Evolutionary conservation across 1,140 invertebrate genomes (phyloP).

Genomic region (Diorhabda carinulata): DNA sequence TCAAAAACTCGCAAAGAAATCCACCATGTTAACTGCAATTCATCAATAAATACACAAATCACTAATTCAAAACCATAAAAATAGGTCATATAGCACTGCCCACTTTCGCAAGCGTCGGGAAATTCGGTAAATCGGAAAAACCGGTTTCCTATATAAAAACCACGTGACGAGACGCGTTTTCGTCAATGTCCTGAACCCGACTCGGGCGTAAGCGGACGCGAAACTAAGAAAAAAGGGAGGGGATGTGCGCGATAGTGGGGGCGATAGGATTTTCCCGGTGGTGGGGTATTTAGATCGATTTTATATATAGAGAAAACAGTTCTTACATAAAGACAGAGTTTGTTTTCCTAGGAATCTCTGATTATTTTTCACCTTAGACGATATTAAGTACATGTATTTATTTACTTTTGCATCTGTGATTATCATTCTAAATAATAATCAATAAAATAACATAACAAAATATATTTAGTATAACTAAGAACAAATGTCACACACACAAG

Average conservation of each 20-base stretch:
- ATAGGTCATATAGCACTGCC: not conserved
- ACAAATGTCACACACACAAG: too few relatives aligned
- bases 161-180: conserved; percentile 5
- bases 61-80: not conserved
- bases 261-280: not conserved
- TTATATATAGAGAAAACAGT: conserved; percentile 11
- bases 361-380: conserved; percentile 15
- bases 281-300: conserved; percentile 14
- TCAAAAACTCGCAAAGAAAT: too few relatives aligned
- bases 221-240: conserved; percentile 3
- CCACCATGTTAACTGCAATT: too few relatives aligned
- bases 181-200: not conserved
- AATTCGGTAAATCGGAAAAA: not conserved
- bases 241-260: conserved; percentile 9
- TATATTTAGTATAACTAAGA: too few relatives aligned
- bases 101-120: not conserved
- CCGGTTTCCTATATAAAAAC: not conserved
- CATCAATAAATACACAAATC: not conserved
- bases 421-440: too few relatives aligned
- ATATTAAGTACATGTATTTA: conserved; percentile 12
- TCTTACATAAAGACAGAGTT: conserved; percentile 7
- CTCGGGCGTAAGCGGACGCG: conserved; percentile 14
- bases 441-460: too few relatives aligned
- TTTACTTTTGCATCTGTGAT: not conserved
- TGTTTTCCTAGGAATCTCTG: conserved; percentile 19